Conservation (phyloP, 2,113 vertebrate species). For the Rhinoptilus africanus region DNA sequence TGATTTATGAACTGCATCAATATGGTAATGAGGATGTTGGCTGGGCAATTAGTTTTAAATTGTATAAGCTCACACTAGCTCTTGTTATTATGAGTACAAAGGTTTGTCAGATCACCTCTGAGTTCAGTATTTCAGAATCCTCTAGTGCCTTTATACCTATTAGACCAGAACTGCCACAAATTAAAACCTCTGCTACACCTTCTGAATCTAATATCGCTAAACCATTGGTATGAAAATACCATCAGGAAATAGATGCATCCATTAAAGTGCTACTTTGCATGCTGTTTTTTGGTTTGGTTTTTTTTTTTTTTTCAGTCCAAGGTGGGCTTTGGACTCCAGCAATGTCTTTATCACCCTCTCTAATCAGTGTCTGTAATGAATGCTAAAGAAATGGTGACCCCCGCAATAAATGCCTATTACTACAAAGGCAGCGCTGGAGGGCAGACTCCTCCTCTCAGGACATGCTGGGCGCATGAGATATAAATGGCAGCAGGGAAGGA, state of each 20-base stretch:
- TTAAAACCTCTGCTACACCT: neutral
- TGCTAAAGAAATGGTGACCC: neutral
- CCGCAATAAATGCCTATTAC: neutral
- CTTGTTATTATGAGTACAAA: conserved; percentile 40
- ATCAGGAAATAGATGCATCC: neutral
- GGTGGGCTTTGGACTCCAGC: neutral
- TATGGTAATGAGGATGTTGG: conserved; percentile 48
- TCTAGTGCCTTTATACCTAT: conserved; percentile 6
- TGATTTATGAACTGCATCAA: conserved; percentile 63
- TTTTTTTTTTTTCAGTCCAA: neutral
- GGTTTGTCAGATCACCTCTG: conserved; percentile 40
- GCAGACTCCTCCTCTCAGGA: neutral
- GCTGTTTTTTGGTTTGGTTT: neutral
- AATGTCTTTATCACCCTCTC: neutral
- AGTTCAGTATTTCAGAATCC: conserved; percentile 35
- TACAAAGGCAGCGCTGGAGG: neutral
- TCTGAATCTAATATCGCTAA: neutral
- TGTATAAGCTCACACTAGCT: conserved; percentile 32
- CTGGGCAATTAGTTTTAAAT: conserved; percentile 57
- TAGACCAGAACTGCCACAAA: conserved; percentile 39
- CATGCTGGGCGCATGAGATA: neutral
- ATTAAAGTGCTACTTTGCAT: neutral
- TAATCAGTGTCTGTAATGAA: neutral
- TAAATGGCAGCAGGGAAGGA: neutral
- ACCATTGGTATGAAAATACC: neutral